Conservation (phyloP, 2,797 vertebrate genomes). For the Streptopelia turtur region DNA sequence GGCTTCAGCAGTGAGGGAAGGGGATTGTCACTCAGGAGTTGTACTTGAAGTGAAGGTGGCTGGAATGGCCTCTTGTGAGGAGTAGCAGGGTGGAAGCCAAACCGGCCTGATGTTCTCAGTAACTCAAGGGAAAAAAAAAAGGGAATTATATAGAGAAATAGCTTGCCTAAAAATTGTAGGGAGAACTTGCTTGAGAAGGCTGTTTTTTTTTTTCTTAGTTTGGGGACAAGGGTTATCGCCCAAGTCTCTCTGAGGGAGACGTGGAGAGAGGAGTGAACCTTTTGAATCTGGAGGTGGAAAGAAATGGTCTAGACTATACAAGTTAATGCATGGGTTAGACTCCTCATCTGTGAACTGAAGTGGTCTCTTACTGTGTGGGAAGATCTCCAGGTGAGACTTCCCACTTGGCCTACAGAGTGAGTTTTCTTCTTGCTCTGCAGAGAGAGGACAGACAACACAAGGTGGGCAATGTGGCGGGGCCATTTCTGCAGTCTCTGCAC, state of each 20-base stretch:
- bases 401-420: not conserved
- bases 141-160: not conserved
- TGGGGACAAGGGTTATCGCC: not conserved
- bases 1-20: not conserved
- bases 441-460: accelerated
- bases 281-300: not conserved
- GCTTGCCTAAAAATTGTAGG: not conserved
- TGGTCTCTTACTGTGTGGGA: not conserved
- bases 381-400: not conserved
- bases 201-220: not conserved
- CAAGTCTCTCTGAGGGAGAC: not conserved
- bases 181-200: not conserved
- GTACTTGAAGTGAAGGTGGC: not conserved
- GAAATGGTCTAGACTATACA: accelerated
- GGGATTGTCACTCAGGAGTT: not conserved
- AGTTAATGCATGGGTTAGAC: not conserved
- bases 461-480: accelerated
- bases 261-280: not conserved
- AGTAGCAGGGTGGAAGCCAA: not conserved
- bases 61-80: not conserved
- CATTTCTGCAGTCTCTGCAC: not conserved
- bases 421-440: not conserved
- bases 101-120: not conserved
- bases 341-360: not conserved
- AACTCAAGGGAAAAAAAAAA: not conserved